These are phyloP conservation scores for Coendou prehensilis DNA, from an alignment of 2,797 vertebrate genomes.

Conservation along the genomic window DNA sequence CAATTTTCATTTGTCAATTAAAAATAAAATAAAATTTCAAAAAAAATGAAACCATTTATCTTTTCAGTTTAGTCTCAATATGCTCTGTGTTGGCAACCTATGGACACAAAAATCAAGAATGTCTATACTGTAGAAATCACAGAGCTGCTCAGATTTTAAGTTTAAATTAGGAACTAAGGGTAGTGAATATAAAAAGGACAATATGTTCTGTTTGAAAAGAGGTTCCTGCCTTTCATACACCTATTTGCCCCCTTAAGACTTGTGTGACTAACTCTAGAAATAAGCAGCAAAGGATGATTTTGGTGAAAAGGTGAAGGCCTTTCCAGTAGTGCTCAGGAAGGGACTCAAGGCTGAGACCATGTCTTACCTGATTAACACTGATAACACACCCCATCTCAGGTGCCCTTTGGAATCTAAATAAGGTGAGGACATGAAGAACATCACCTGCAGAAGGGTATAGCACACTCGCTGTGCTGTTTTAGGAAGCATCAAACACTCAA, in stretches of 20 bases:
- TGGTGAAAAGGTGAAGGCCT: not conserved
- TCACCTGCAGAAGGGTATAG: not conserved
- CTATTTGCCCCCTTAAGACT: not conserved
- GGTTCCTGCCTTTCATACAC: conserved; percentile 2
- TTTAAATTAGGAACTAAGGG: conserved; percentile 63
- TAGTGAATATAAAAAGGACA: conserved; percentile 29
- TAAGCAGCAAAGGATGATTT: conserved; percentile 43
- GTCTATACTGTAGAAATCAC: not conserved
- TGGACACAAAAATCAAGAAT: not conserved
- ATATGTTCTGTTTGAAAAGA: conserved; percentile 17
- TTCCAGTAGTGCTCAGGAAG: not conserved
- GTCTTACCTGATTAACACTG: conserved; percentile 5
- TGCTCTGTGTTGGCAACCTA: not conserved
- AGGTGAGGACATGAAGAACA: not conserved
- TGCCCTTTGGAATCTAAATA: conserved; percentile 27
- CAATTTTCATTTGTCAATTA: not conserved
- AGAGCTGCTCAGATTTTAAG: conserved; percentile 27
- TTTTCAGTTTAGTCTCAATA: not conserved
- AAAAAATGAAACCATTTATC: not conserved
- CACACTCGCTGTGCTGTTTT: not conserved
- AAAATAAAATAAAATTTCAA: conserved; percentile 12
- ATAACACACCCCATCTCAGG: not conserved
- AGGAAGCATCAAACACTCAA: not conserved
- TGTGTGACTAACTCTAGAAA: not conserved
- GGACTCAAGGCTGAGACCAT: not conserved